Conservation (phyloP, 2,797 vertebrate species). For the Acanthurus leucopareius region DNA sequence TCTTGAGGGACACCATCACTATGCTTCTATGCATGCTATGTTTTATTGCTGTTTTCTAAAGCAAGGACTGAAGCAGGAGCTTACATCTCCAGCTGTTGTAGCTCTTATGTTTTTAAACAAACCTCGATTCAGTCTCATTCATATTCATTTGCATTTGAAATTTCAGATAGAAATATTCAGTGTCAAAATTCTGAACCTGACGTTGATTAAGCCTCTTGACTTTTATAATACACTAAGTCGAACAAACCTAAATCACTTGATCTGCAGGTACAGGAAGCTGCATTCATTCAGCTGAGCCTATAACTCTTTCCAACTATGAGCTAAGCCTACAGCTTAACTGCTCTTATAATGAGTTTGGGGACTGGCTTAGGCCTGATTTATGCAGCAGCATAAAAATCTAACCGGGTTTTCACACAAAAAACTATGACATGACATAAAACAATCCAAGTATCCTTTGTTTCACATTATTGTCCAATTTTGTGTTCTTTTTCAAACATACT, state of each 20-base stretch:
- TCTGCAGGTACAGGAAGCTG: slow-evolving; percentile 2
- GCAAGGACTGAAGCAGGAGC: background rate
- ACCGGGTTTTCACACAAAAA: background rate
- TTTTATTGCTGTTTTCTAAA: slow-evolving; percentile 2
- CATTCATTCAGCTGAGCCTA: background rate
- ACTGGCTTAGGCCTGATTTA: background rate
- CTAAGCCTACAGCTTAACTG: background rate
- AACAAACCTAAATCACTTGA: background rate
- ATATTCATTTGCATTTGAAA: background rate
- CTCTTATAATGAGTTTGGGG: background rate
- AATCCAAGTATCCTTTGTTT: background rate
- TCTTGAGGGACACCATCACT: background rate
- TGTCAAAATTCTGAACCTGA: background rate
- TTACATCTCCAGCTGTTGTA: background rate
- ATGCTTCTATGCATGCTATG: background rate
- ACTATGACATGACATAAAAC: background rate
- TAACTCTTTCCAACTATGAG: background rate
- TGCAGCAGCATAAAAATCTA: background rate
- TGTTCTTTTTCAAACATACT: background rate
- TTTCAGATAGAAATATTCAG: background rate
- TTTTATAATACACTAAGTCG: background rate
- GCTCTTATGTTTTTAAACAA: background rate
- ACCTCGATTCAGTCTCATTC: background rate
- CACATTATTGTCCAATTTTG: background rate
- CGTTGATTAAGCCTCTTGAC: background rate